Base-by-base conservation (phyloP, 2,113 vertebrate species). In the Epinephelus moara region DNA sequence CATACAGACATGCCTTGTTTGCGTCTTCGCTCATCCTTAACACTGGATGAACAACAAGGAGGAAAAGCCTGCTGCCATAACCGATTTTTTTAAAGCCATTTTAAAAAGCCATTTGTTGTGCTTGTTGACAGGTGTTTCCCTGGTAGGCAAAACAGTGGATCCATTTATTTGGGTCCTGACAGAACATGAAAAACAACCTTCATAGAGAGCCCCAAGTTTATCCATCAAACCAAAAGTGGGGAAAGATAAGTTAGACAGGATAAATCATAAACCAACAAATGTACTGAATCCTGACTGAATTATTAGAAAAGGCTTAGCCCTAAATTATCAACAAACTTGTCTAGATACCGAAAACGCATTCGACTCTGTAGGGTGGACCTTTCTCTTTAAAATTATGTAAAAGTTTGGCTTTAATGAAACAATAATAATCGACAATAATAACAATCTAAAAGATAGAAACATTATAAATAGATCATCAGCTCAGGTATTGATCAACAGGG, bases 21-120 rank as follows among this genome's bases (percentile, higher is more conserved):
- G 86, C 63, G 83, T 73, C 78, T 76, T 74, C 72, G 70, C 49
- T 78, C 66, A 72, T 59, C 12, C 9, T 55, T n/a, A 40, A 79
- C 47, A 14, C 60, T 13, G 18, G 75, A 75, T 27, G 14, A 68
- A 59, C 62, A 67, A 77, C 11, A 14, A 53, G n/a, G 13, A 42
- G 53, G 53, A 72, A 72, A 55, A 42, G 27, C 27, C 27, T 33
- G 27, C 2, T 50, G 8, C 42, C 8, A 45, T 8, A 45, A 45
- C 42, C 9, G 2, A 45, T 45, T 37, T 19, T 19, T 9, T 17
- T 7, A 17, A 27, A 30, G 57, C 6, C 5, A 27, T 25, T 50
- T 50, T 50, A 2, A 50, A 50, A 50, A 50, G 49, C 49, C 0
- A 50, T 50, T 55, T 49, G 53, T 56, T 56, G 49, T 19, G 19